Conservation (phyloP, 2,888 invertebrate species). For the Ametastegia equiseti region DNA sequence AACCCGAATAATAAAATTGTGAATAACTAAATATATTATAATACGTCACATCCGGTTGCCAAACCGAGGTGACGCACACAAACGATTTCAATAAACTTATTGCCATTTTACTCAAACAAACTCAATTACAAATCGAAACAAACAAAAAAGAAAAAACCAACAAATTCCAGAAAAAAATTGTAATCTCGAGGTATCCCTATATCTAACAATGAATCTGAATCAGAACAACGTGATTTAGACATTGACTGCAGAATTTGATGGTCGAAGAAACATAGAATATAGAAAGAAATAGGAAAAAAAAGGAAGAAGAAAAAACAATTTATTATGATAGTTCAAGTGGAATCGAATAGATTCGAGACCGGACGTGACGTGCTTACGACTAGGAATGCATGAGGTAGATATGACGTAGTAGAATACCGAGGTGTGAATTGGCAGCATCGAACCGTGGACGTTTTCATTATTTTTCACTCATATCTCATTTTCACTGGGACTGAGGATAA, state of each 20-base stretch:
- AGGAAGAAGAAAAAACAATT: background rate
- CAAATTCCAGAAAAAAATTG: background rate
- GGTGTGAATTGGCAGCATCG: conserved; percentile 8
- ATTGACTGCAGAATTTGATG: too few species aligned
- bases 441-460: background rate
- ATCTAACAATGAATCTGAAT: too few species aligned
- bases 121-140: background rate
- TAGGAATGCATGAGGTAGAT: conserved; percentile 14
- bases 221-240: background rate
- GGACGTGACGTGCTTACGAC: conserved; percentile 11
- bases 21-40: background rate
- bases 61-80: background rate
- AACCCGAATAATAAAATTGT: conserved; percentile 17
- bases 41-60: conserved; percentile 7
- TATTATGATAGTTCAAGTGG: background rate
- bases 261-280: too few species aligned
- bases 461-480: background rate
- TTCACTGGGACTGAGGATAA: too few species aligned
- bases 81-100: conserved; percentile 17
- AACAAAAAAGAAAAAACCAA: background rate
- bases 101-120: background rate
- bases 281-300: background rate
- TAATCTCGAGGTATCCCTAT: too few species aligned
- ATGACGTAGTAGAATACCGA: conserved; percentile 12
- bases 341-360: conserved; percentile 8